Conservation (phyloP, 1,140 invertebrate genomes). For the Centruroides sculpturatus region DNA sequence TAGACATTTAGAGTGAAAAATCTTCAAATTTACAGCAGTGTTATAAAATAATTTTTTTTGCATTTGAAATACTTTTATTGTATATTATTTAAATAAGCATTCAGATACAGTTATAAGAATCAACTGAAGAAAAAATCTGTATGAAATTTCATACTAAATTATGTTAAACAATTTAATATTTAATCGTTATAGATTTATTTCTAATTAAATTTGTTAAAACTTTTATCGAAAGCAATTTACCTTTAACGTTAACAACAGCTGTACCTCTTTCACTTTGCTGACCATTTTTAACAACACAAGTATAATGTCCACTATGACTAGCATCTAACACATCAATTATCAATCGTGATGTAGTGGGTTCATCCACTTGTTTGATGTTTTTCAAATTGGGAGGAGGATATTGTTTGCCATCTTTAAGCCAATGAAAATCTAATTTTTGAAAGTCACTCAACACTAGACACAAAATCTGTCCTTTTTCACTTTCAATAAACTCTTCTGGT, state of each 20-base stretch:
- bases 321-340: slow-evolving; percentile 7
- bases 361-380: slow-evolving; percentile 11
- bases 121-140: too few species aligned
- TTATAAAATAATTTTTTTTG: too few species aligned
- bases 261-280: slow-evolving; percentile 8
- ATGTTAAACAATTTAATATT: too few species aligned
- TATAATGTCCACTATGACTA: slow-evolving; percentile 19
- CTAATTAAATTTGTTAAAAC: too few species aligned
- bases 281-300: slow-evolving; percentile 19
- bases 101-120: too few species aligned
- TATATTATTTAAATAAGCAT: too few species aligned
- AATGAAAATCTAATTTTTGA: slow-evolving; percentile 72
- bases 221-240: slow-evolving; percentile 5
- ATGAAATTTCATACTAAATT: too few species aligned
- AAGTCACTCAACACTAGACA: slow-evolving; percentile 91
- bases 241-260: slow-evolving; percentile 17
- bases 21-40: too few species aligned
- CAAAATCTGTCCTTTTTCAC: slow-evolving; percentile 70
- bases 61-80: too few species aligned
- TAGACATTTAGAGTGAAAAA: too few species aligned
- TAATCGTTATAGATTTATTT: too few species aligned
- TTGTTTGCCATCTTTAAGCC: slow-evolving; percentile 62
- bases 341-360: slow-evolving; percentile 5
- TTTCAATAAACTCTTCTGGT: slow-evolving; percentile 52
- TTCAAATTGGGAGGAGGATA: slow-evolving; percentile 27